phyloP scores from a whole-genome alignment of 2,797 vertebrate genomes.

The Etheostoma nigrum region DNA sequence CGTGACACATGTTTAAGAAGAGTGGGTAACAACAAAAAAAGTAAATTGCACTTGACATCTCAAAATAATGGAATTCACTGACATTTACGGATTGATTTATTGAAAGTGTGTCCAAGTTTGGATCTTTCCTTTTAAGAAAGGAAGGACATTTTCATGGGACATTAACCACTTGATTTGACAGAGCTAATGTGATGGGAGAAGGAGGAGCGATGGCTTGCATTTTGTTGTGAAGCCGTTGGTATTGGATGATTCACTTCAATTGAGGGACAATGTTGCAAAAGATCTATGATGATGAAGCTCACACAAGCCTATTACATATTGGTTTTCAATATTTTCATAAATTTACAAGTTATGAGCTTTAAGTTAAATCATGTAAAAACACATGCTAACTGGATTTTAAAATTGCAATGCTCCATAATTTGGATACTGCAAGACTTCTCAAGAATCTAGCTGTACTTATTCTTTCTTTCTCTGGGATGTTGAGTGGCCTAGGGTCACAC shows the following conservation, averaged over 20 bases:
- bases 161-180: conserved; percentile 23
- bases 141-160: conserved; percentile 34
- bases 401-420: background rate
- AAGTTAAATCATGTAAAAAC: background rate
- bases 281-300: background rate
- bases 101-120: background rate
- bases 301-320: background rate
- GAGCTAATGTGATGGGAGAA: conserved; percentile 18
- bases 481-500: conserved; percentile 25
- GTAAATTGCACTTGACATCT: conserved; percentile 18
- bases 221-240: background rate
- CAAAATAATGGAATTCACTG: conserved; percentile 42
- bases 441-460: background rate
- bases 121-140: background rate
- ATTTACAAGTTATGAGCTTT: background rate
- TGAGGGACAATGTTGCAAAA: background rate
- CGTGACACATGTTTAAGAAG: background rate
- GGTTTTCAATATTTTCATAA: background rate
- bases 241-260: background rate
- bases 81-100: conserved; percentile 56
- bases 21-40: background rate
- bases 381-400: background rate
- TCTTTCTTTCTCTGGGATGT: conserved; percentile 29
- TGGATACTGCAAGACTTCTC: background rate
- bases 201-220: background rate